Evolutionary conservation across 2,797 vertebrate genomes (phyloP).

Genomic region (Diceros bicornis): DNA sequence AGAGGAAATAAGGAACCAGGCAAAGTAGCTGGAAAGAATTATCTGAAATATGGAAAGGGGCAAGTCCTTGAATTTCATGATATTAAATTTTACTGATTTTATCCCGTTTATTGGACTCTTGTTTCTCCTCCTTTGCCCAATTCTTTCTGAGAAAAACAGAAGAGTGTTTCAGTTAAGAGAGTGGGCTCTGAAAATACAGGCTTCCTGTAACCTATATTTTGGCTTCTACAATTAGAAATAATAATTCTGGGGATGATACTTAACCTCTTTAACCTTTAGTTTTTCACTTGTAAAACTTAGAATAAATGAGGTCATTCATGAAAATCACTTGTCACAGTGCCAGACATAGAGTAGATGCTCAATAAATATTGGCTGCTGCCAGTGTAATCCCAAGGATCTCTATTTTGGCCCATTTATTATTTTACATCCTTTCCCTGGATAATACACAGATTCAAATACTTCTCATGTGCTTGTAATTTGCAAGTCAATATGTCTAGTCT

Average conservation of each 20-base stretch:
- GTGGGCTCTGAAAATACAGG: not conserved
- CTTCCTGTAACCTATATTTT: not conserved
- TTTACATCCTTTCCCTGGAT: not conserved
- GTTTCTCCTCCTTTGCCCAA: not conserved
- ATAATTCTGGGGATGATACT: not conserved
- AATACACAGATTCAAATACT: not conserved
- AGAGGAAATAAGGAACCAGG: not conserved
- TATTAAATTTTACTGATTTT: not conserved
- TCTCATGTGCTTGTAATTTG: not conserved
- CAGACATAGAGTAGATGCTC: not conserved
- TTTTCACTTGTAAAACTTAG: not conserved
- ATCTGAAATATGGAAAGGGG: not conserved
- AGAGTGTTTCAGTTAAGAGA: not conserved
- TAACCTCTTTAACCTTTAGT: not conserved
- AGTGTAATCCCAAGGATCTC: not conserved
- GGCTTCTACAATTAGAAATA: not conserved
- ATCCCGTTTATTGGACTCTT: not conserved
- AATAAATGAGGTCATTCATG: not conserved
- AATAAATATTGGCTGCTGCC: not conserved
- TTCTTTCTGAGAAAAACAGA: not conserved
- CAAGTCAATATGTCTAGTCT: not conserved
- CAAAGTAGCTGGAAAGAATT: not conserved
- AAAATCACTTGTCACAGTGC: not conserved
- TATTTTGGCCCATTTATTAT: not conserved
- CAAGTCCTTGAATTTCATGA: not conserved